Base-by-base conservation (phyloP, 2,113 vertebrate species). In the Cyanistes caeruleus region DNA sequence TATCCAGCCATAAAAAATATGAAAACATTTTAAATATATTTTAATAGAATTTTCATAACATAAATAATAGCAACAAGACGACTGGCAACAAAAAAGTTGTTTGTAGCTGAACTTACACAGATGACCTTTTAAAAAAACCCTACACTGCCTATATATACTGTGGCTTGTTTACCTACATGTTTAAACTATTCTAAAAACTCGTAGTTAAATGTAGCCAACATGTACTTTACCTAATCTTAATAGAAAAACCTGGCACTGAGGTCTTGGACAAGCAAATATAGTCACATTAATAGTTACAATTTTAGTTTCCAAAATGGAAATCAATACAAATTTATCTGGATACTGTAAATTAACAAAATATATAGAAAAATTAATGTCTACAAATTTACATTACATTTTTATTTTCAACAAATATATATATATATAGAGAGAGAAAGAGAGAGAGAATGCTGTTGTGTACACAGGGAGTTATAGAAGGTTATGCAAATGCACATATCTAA, bases 161-260 rank as follows among this genome's bases (percentile, higher is more conserved):
- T 25, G 59, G 30, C 39, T 91, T 93, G 43, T 96, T 96, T 96
- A 91, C 78, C 84, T 88, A 84, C 75, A 86, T 31, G 52, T 83
- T 91, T 93, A 65, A 94, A 83, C 81, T 93, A 30, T 48, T 84
- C 10, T 62, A 95, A 89, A 81, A 89, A 73, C 68, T 74, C 46
- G 11, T 9, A 76, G 87, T 89, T 86, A 87, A 88, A 93, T 80
- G 51, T 70, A 67, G 39, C 75, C 72, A 88, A 52, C 51, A 75
- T 65, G 59, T 91, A 94, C 75, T 93, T 68, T 76, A 80, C 70
- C 37, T 93, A 97, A 96, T 94, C 95, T 97, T 96, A 96, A 95
- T 91, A 67, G 67, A 75, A 91, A 96, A 95, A 93, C 48, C 44
- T 95, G 91, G 87, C 87, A 93, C 64, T 69, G 33, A 78, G 53